Evolutionary conservation across 1,140 invertebrate genomes (phyloP).

Genomic region (Liolophura sinensis): DNA sequence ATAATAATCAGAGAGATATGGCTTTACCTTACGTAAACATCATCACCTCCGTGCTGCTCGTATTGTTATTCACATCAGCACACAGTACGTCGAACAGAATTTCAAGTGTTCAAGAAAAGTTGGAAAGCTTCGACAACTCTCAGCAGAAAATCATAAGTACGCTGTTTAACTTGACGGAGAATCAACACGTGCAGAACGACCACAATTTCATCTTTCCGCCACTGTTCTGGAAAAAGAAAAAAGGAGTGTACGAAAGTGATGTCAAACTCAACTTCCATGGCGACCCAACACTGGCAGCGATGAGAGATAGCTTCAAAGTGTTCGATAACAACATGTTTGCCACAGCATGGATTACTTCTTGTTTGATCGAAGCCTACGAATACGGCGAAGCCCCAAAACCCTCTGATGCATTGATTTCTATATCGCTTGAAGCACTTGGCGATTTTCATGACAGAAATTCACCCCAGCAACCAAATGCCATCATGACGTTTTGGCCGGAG

Average conservation of each 20-base stretch:
- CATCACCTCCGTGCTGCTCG: too few species aligned
- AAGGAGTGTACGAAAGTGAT: slow-evolving; percentile 43
- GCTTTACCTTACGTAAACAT: too few species aligned
- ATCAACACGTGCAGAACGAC: slow-evolving; percentile 20
- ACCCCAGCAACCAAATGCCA: slow-evolving; percentile 1
- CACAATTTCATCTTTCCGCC: slow-evolving; percentile 27
- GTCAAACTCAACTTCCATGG: slow-evolving; percentile 48
- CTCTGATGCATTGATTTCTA: slow-evolving; percentile 24
- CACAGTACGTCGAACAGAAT: too few species aligned
- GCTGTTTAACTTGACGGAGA: slow-evolving; percentile 2
- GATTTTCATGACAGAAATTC: slow-evolving; percentile 31
- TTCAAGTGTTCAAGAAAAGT: too few species aligned
- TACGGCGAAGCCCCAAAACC: slow-evolving; percentile 39
- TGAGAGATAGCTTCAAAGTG: slow-evolving; percentile 34
- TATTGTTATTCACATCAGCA: too few species aligned
- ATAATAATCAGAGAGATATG: too few species aligned
- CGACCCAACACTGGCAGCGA: slow-evolving; percentile 23
- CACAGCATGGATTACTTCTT: slow-evolving; percentile 44
- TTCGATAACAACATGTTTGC: slow-evolving; percentile 55
- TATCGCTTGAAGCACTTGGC: slow-evolving; percentile 16
- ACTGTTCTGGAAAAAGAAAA: slow-evolving; percentile 33
- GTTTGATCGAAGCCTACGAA: slow-evolving; percentile 36
- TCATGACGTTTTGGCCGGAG: slow-evolving; percentile 23
- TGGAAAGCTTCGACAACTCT: too few species aligned
- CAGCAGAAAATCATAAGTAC: too few species aligned